Percentiles rank a stretch among this genome's conserved stretches.
These are phyloP conservation scores for Plectus sambesii DNA, from an alignment of 1,140 invertebrate genomes.

Conservation along the genomic window DNA sequence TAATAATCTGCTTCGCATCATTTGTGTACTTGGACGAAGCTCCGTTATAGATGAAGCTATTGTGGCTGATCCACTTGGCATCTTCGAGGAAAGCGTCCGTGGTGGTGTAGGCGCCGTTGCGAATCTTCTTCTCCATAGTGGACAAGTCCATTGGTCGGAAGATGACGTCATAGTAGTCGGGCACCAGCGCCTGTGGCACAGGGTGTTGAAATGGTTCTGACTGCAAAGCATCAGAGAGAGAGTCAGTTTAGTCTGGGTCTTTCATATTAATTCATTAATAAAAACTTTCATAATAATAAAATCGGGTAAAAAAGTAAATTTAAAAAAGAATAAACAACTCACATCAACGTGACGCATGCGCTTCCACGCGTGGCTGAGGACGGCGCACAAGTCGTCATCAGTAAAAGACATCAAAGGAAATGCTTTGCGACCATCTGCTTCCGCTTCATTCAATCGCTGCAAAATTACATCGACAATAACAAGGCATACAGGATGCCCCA, in stretches of 20 bases:
- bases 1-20: neutral
- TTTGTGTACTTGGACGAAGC: neutral
- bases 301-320: neutral
- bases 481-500: too few species aligned
- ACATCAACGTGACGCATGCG: neutral
- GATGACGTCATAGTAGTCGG: neutral
- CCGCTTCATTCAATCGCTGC: too few species aligned
- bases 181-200: neutral
- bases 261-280: neutral
- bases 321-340: neutral
- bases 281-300: neutral
- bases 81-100: neutral
- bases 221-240: neutral
- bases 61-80: neutral
- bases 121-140: neutral
- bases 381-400: neutral
- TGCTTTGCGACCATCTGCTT: too few species aligned
- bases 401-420: neutral
- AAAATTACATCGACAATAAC: too few species aligned
- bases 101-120: neutral
- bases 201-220: neutral
- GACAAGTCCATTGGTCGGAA: neutral
- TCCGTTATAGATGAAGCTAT: neutral
- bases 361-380: neutral
- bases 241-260: neutral